Base-by-base conservation (phyloP, 2,797 vertebrate species). In the Diplodus puntazzo region DNA sequence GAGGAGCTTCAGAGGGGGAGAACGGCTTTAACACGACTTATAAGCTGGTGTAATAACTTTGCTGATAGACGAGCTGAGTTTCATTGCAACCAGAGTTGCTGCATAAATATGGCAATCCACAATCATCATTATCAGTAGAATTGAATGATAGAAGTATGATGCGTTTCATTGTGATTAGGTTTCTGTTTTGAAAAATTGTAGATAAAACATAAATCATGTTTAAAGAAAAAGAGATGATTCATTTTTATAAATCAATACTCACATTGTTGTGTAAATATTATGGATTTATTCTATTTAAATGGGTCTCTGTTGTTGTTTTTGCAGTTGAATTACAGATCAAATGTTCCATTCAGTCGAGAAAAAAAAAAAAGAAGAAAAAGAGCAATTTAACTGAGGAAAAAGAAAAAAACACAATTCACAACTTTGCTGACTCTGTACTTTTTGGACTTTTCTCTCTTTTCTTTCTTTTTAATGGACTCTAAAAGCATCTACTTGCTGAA, bases 251-350 rank as follows among this genome's bases (percentile, higher is more conserved):
- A 92, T 89, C 91, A 94, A 85, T 96, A 94, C 87, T 94, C 92
- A 93, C 94, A 89, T 92, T 94, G 94, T 87, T 86, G 90, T 95
- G 94, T 96, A 95, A 94, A 95, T 95, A 95, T 91, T 92, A 95
- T 85, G 92, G 89, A 95, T 94, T 93, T 90, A 94, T 92, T 95
- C 94, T 94, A 95, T 94, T 95, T 94, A 95, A 95, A 94, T 92
- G 92, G 93, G 89, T 94, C 94, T 95, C 92, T 94, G 93, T 95
- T 94, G 94, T 93, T 95, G 93, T 95, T 95, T 94, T 95, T 94
- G 92, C 92, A 94, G 94, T 95, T 92, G 83, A 93, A 92, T 90
- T 91, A 91, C 92, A 89, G 90, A 90, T 93, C 83, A 92, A 94
- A 93, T 95, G 90, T 94, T 93, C 82, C 89, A 93, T 93, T 86